phyloP scores from a whole-genome alignment of 2,888 invertebrate species.

The Saturnia japonica region DNA sequence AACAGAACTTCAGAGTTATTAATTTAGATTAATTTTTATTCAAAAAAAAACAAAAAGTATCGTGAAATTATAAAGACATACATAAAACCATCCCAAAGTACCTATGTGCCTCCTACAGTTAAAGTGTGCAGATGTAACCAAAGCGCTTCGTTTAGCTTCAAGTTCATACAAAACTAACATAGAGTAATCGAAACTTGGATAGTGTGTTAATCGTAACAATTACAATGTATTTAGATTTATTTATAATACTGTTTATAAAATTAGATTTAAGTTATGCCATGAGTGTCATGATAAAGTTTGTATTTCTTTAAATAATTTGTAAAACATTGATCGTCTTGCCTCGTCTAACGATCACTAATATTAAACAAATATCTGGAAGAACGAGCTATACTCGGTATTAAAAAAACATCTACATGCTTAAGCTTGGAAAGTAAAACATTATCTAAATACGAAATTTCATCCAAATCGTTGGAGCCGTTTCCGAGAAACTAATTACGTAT shows the following conservation, averaged over 20 bases:
- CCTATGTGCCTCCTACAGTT: background rate
- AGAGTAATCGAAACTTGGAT: background rate
- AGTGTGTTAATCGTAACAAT: background rate
- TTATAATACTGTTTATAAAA: background rate
- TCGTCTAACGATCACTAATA: too few relatives aligned
- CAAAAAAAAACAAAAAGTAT: background rate
- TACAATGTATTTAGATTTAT: background rate
- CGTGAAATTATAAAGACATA: background rate
- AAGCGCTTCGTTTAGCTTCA: background rate
- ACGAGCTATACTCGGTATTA: too few relatives aligned
- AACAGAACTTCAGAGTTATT: too few relatives aligned
- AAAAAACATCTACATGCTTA: too few relatives aligned
- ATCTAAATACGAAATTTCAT: too few relatives aligned
- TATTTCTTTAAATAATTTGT: background rate
- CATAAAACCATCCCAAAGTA: slow-evolving; percentile 6
- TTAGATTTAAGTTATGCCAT: background rate
- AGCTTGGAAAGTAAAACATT: too few relatives aligned
- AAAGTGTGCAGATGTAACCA: background rate
- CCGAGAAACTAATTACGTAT: too few relatives aligned
- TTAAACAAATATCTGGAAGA: too few relatives aligned
- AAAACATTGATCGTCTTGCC: too few relatives aligned
- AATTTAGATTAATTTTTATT: background rate
- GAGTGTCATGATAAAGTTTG: background rate
- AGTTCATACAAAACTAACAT: background rate
- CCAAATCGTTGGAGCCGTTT: too few relatives aligned